Evolutionary conservation across 2,113 vertebrate genomes (phyloP).

Genomic region (Hipposideros armiger): DNA sequence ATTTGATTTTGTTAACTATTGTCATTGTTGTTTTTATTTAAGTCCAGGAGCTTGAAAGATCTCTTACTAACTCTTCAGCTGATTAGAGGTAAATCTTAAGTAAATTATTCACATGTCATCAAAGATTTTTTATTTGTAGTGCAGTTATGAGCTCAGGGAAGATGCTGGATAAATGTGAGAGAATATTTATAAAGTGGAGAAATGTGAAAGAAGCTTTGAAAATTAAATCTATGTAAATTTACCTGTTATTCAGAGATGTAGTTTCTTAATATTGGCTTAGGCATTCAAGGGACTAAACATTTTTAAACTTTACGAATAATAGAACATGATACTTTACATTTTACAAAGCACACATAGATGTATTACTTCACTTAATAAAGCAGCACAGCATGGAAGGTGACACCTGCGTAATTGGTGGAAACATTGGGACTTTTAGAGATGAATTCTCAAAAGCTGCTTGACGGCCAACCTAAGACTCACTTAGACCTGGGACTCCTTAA

Average conservation of each 20-base stretch:
- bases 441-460: neutral
- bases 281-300: neutral
- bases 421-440: neutral
- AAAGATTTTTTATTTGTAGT: neutral
- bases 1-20: neutral
- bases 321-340: neutral
- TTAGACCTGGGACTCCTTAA: neutral
- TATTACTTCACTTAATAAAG: neutral
- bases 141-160: neutral
- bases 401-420: neutral
- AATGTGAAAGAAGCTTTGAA: neutral
- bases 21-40: neutral
- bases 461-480: neutral
- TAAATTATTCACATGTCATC: neutral
- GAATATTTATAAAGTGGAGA: neutral
- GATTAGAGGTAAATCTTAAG: neutral
- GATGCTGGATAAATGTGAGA: neutral
- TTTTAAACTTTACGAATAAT: neutral
- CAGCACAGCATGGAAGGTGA: too few species aligned
- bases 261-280: conserved; percentile 22
- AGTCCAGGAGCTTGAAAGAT: neutral
- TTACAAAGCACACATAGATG: neutral
- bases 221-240: neutral
- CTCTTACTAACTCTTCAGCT: conserved; percentile 2
- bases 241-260: neutral